Evolutionary conservation across 2,888 invertebrate genomes (phyloP).

Genomic region (Trypoxylon attenuatum): DNA sequence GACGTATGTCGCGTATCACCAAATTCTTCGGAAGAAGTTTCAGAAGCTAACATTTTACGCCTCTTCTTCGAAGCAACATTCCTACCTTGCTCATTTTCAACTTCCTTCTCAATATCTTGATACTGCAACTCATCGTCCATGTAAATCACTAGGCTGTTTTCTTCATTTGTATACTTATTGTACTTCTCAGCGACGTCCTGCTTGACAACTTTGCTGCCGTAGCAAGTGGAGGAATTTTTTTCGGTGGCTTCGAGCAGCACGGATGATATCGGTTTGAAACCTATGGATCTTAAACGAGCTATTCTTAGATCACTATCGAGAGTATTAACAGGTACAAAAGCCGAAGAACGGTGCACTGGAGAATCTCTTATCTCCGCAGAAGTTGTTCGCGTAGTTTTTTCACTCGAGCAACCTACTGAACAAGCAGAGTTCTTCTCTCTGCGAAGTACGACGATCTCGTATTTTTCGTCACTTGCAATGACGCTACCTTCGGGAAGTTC

Average conservation of each 20-base stretch:
- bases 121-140: slow-evolving; percentile 70
- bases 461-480: slow-evolving; percentile 10
- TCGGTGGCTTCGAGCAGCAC: not conserved
- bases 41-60: slow-evolving; percentile 1
- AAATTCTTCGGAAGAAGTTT: not conserved
- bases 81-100: slow-evolving; percentile 19
- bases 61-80: not conserved
- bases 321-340: slow-evolving; percentile 69
- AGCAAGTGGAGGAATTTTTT: not conserved
- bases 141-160: slow-evolving; percentile 66
- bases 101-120: slow-evolving; percentile 69
- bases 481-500: slow-evolving; percentile 14
- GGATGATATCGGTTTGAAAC: slow-evolving; percentile 66
- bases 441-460: not conserved
- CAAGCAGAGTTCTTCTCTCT: not conserved
- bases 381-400: not conserved
- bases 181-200: slow-evolving; percentile 67
- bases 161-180: slow-evolving; percentile 68
- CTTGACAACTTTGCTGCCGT: slow-evolving; percentile 30
- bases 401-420: not conserved
- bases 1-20: not conserved
- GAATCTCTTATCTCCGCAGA: too few relatives aligned
- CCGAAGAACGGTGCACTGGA: slow-evolving; percentile 51
- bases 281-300: slow-evolving; percentile 67
- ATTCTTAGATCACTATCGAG: slow-evolving; percentile 60